Percentiles rank a stretch among this genome's conserved stretches.
Conservation (phyloP, 2,113 vertebrate genomes). For the Sterrhoptilus dennistouni region DNA sequence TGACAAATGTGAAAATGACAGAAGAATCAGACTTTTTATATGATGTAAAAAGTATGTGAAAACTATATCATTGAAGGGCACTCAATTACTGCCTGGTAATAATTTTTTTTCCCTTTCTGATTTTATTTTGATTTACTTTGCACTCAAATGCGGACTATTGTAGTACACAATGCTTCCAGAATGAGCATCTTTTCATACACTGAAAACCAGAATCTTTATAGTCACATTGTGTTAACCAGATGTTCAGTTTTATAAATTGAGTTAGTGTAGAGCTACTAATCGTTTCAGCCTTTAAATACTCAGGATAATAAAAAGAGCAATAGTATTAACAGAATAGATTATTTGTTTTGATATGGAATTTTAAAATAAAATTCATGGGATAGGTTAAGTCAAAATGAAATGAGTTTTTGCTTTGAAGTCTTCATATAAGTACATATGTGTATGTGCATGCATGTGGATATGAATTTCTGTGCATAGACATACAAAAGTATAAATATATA, state of each 20-base stretch:
- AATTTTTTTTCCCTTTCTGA: background rate
- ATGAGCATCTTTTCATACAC: background rate
- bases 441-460: background rate
- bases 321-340: background rate
- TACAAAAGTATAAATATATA: background rate
- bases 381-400: background rate
- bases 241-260: background rate
- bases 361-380: slow-evolving; percentile 9
- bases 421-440: background rate
- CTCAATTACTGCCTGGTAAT: background rate
- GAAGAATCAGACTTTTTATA: background rate
- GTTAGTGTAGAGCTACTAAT: background rate
- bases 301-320: background rate
- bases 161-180: background rate
- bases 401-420: background rate
- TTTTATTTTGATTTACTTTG: slow-evolving; percentile 18
- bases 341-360: slow-evolving; percentile 34
- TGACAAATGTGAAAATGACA: background rate
- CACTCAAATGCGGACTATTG: background rate
- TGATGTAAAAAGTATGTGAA: background rate
- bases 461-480: background rate
- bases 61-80: background rate
- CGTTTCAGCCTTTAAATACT: slow-evolving; percentile 5
- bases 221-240: background rate
- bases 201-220: slow-evolving; percentile 8